Percentiles rank a stretch among this genome's conserved stretches.
Conservation (phyloP, 1,140 invertebrate species). For the Drosophila micromelanica region DNA sequence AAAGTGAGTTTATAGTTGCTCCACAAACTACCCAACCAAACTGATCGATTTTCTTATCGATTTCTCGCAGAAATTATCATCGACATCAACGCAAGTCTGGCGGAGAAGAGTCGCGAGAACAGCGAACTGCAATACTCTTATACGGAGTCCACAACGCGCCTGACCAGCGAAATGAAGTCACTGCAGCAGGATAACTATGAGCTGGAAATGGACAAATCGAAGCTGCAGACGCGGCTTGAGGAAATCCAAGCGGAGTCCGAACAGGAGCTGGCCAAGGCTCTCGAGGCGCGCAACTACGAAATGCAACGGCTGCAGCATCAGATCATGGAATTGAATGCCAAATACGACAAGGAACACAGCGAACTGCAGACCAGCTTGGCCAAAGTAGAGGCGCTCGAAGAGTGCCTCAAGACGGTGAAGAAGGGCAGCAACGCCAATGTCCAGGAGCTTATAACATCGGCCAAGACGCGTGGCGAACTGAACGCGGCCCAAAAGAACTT, state of each 20-base stretch:
- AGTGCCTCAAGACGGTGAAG: conserved; percentile 84
- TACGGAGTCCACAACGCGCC: conserved; percentile 85
- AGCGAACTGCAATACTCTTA: conserved; percentile 85
- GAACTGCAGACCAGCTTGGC: conserved; percentile 75
- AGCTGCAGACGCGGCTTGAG: conserved; percentile 85
- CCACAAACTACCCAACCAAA: neutral
- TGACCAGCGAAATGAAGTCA: conserved; percentile 64
- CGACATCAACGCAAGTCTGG: conserved; percentile 85
- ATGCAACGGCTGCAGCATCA: conserved; percentile 81
- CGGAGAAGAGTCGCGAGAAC: conserved; percentile 85
- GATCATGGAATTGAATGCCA: conserved; percentile 58
- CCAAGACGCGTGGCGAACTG: conserved; percentile 85
- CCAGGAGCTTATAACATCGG: conserved; percentile 84
- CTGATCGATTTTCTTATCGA: neutral
- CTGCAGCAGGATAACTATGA: conserved; percentile 77
- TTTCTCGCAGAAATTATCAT: conserved; percentile 83
- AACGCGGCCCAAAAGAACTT: conserved; percentile 85
- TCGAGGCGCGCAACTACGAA: conserved; percentile 80
- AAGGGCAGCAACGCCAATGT: conserved; percentile 83
- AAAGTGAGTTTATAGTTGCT: conserved; percentile 77
- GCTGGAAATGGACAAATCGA: conserved; percentile 76
- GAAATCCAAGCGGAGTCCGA: conserved; percentile 81
- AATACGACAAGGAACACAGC: conserved; percentile 63
- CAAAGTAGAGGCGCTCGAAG: conserved; percentile 84
- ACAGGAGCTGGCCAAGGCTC: conserved; percentile 74